Evolutionary conservation across 2,888 invertebrate species (phyloP).

Genomic region (Drosophila siamana): DNA sequence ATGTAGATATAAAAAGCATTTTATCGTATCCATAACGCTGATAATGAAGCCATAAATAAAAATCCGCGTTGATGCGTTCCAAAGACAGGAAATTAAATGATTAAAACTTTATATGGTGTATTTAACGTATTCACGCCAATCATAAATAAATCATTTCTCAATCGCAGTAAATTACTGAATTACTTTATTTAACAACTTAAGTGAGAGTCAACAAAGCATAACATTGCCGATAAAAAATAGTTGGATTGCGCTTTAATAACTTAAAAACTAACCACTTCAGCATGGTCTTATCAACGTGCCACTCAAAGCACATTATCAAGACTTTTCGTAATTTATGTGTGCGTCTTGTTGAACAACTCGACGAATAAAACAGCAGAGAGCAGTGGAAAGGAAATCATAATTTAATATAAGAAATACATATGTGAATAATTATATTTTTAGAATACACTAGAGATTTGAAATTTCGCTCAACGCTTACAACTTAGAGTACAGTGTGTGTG

Average conservation of each 20-base stretch:
- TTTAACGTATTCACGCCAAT: background rate
- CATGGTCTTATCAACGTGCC: background rate
- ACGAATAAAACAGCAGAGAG: background rate
- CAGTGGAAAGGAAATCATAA: background rate
- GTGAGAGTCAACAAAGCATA: conserved; percentile 1
- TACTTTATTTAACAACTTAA: background rate
- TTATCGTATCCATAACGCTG: background rate
- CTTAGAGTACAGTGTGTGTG: too few relatives aligned
- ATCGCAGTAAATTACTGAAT: background rate
- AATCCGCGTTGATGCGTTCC: background rate
- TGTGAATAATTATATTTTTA: background rate
- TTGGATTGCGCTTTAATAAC: conserved; percentile 7
- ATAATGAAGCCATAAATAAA: background rate
- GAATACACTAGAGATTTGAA: too few relatives aligned
- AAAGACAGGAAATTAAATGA: background rate
- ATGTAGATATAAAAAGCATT: background rate
- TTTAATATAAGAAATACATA: background rate
- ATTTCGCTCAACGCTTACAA: too few relatives aligned
- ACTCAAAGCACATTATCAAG: conserved; percentile 7
- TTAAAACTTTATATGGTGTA: background rate
- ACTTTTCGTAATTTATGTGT: background rate
- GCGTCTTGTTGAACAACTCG: background rate
- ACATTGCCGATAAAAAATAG: conserved; percentile 9
- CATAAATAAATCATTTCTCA: background rate
- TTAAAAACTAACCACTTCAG: background rate